Base-by-base conservation (phyloP, 1,140 invertebrate genomes). In the Subanguina moxae region DNA sequence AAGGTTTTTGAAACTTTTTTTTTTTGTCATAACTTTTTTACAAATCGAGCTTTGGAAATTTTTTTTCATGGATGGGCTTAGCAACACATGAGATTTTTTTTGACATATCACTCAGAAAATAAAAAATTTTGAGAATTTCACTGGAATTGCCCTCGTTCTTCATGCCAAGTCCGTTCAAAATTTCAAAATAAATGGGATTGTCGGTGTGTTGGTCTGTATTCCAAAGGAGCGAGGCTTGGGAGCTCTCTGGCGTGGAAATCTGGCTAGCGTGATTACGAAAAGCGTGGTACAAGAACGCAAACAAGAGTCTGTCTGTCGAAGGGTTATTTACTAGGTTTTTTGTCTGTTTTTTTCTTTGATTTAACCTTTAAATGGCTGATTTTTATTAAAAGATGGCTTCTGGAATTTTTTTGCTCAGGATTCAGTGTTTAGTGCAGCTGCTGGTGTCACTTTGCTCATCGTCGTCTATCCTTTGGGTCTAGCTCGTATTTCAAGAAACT, bases 351-450 rank as follows among this genome's bases (percentile, higher is more conserved):
- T 11, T 3, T 38, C 3, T 5, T 38, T 38, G 32, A 38, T 11
- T 5, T 5, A 38, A 38, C 11, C 3, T 38, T 52, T 23, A 30
- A 30, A 9, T 57, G 13, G 25, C 48, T 42, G 17, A 21, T 27
- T 19, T 25, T 30, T 89, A 91, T 84, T 90, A 91, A 85, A 88
- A 90, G 75, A 87, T 64, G 89, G 91, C 76, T 92, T 92, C 87
- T 90, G 89, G 88, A 87, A 88, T 80, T 91, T 90, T 78, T 92
- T 92, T 84, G 84, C 86, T 73, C 90, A 90, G 62, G 82, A 82
- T 69, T 64, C 83, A 52, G 77, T 80, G 23, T 74, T 72, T 62
- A 82, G 82, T 62, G 80, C 82, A 62, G 77, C 76, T 27, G 82
- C 82, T 64, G 82, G 82, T 70, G 79, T 76, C 25, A 82, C 82